A percentile compares a stretch with the other conserved stretches of the same genome.
Evolutionary conservation across 2,888 invertebrate genomes (phyloP).

Genomic region (Apantesis nais): DNA sequence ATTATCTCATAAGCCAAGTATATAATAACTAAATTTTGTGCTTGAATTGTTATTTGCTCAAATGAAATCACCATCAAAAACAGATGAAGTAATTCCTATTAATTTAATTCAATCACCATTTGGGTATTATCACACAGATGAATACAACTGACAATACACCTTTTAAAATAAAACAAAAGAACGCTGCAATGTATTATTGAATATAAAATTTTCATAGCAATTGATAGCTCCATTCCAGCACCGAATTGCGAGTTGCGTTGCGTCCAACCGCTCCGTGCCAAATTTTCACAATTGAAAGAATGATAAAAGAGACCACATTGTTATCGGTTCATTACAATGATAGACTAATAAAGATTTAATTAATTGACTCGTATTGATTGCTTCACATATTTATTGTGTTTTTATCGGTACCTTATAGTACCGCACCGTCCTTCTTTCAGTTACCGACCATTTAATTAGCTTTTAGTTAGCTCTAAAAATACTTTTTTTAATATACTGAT

Average conservation of each 20-base stretch:
- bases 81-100: neutral
- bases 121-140: neutral
- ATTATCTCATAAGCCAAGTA: neutral
- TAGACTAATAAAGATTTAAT: neutral
- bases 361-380: neutral
- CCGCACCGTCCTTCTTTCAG: neutral
- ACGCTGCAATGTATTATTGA: constrained; percentile 10
- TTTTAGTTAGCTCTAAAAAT: too few relatives aligned
- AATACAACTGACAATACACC: constrained; percentile 7
- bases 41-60: neutral
- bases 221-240: constrained; percentile 44
- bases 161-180: constrained; percentile 21
- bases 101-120: neutral
- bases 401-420: neutral
- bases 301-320: constrained; percentile 16
- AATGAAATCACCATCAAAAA: neutral
- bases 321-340: constrained; percentile 1
- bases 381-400: neutral
- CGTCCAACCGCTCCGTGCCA: constrained; percentile 34
- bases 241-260: constrained; percentile 34
- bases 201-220: constrained; percentile 33
- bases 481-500: neutral
- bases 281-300: constrained; percentile 45
- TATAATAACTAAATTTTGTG: neutral
- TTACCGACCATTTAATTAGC: neutral